Conservation (phyloP, 2,888 invertebrate species). For the Allacma fusca region DNA sequence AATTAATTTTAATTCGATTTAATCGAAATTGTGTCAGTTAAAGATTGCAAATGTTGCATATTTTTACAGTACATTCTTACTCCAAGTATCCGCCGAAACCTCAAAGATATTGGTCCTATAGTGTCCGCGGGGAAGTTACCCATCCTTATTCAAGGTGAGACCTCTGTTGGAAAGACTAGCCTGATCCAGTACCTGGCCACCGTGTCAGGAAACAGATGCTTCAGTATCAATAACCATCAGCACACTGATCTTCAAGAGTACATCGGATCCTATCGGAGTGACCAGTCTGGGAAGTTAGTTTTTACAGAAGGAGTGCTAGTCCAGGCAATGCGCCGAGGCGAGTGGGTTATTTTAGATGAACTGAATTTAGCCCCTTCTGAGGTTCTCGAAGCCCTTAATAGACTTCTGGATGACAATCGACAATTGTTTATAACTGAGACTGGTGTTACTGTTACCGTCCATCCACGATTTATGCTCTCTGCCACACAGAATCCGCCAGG, state of each 20-base stretch:
- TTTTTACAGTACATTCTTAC: conserved; percentile 82
- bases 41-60: no score
- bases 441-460: conserved; percentile 89
- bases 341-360: conserved; percentile 99
- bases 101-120: conserved; percentile 87
- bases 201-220: conserved; percentile 89
- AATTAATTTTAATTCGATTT: no score
- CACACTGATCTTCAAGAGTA: conserved; percentile 99
- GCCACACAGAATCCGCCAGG: conserved; percentile 99
- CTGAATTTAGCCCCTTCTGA: conserved; percentile 98
- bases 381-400: conserved; percentile 95
- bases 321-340: conserved; percentile 95
- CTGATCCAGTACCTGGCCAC: conserved; percentile 92
- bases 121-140: conserved; percentile 91
- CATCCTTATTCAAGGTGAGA: conserved; percentile 94
- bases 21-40: no score
- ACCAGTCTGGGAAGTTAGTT: conserved; percentile 82
- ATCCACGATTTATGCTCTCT: conserved; percentile 94
- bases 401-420: conserved; percentile 96
- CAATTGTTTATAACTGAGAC: conserved; percentile 98
- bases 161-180: conserved; percentile 98
- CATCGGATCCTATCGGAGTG: conserved; percentile 91
- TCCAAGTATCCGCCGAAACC: conserved; percentile 83
- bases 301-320: conserved; percentile 96
- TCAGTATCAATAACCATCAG: conserved; percentile 98